A percentile compares a stretch with the other conserved stretches of the same genome.
Evolutionary conservation across 2,888 invertebrate species (phyloP).

Genomic region (Falcaria lacertinaria): DNA sequence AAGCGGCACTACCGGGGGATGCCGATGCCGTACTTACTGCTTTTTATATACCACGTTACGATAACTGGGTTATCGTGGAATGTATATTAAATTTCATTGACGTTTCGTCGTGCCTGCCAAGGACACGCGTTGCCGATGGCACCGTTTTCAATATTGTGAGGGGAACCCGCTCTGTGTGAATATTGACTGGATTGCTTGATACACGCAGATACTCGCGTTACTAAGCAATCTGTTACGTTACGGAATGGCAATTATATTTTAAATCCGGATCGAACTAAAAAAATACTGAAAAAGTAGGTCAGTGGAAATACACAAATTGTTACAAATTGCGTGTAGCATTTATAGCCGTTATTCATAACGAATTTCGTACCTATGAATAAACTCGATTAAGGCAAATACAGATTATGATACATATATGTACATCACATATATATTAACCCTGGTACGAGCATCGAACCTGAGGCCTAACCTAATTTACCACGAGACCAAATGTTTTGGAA

Average conservation of each 20-base stretch:
- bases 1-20: constrained; percentile 59
- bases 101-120: constrained; percentile 61
- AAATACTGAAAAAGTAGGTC: neutral
- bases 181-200: constrained; percentile 24
- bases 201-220: constrained; percentile 20
- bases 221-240: constrained; percentile 30
- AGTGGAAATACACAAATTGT: too few species aligned
- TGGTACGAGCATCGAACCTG: too few species aligned
- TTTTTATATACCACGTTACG: constrained; percentile 40
- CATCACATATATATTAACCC: too few species aligned
- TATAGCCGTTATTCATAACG: too few species aligned
- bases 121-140: constrained; percentile 58
- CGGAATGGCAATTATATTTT: constrained; percentile 10
- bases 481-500: too few species aligned
- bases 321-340: too few species aligned
- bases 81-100: constrained; percentile 75
- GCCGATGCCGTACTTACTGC: constrained; percentile 53
- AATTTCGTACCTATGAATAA: too few species aligned
- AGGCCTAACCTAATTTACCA: too few species aligned
- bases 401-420: too few species aligned
- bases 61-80: constrained; percentile 73
- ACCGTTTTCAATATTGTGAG: constrained; percentile 43
- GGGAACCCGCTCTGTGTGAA: constrained; percentile 38
- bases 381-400: too few species aligned
- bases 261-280: constrained; percentile 10